These are phyloP conservation scores for Melieria picta DNA, from an alignment of 2,888 invertebrate genomes.

Conservation along the genomic window DNA sequence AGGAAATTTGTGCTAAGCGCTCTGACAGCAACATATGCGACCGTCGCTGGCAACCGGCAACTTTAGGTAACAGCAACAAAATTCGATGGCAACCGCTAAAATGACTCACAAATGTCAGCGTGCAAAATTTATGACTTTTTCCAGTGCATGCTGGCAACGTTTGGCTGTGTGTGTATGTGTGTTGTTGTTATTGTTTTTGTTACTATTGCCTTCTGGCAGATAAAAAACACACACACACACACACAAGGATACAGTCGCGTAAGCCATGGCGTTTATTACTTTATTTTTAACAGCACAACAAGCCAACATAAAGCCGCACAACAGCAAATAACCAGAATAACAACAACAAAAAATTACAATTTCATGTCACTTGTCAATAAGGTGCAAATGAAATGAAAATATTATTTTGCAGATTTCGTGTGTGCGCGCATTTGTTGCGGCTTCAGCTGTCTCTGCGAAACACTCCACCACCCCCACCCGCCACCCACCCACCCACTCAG, in stretches of 20 bases:
- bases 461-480: no score
- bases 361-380: slow-evolving; percentile 62
- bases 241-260: slow-evolving; percentile 11
- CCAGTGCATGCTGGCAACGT: slow-evolving; percentile 6
- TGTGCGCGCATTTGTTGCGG: not conserved
- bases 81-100: slow-evolving; percentile 30
- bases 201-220: no score
- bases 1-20: no score
- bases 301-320: not conserved
- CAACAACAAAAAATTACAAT: slow-evolving; percentile 39
- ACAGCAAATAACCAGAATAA: not conserved
- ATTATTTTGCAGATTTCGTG: slow-evolving; percentile 22
- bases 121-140: slow-evolving; percentile 37
- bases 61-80: not conserved
- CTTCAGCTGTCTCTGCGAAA: not conserved
- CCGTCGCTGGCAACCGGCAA: not conserved
- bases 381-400: slow-evolving; percentile 48
- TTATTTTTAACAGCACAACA: slow-evolving; percentile 47
- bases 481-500: no score
- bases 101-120: slow-evolving; percentile 40
- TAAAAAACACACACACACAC: not conserved
- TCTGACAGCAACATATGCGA: no score
- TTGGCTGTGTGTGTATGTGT: not conserved
- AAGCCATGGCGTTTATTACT: slow-evolving; percentile 22
- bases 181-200: no score